Percentiles rank a stretch among this genome's conserved stretches.
These are phyloP conservation scores for Piscicola geometra DNA, from an alignment of 2,888 invertebrate species.

Conservation along the genomic window DNA sequence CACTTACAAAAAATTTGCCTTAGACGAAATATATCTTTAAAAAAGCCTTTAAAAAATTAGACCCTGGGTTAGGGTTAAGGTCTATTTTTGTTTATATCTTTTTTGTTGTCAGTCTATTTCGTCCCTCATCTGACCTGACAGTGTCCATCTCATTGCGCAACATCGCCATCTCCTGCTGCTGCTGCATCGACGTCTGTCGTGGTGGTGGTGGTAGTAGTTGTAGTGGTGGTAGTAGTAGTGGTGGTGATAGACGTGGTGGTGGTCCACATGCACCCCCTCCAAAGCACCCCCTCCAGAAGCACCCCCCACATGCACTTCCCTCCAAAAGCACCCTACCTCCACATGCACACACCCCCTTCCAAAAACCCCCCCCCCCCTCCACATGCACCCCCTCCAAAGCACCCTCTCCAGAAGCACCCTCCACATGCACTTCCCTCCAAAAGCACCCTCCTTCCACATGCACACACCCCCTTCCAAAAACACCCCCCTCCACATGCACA, in stretches of 20 bases:
- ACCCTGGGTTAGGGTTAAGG: too few relatives aligned
- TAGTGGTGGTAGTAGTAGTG: too few relatives aligned
- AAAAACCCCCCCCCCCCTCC: neutral
- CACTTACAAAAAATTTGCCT: too few relatives aligned
- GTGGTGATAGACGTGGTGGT: too few relatives aligned
- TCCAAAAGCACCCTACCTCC: neutral
- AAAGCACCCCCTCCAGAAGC: neutral
- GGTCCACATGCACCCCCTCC: neutral
- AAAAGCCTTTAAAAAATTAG: too few relatives aligned
- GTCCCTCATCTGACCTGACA: slow-evolving; percentile 59
- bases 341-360: neutral
- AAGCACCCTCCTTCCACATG: neutral
- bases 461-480: neutral
- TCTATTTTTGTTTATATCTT: too few relatives aligned
- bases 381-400: neutral
- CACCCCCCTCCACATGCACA: neutral
- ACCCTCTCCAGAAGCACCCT: neutral
- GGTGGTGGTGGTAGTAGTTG: too few relatives aligned
- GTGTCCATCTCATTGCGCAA: slow-evolving; percentile 58
- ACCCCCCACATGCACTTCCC: neutral
- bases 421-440: neutral
- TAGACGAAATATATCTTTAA: too few relatives aligned
- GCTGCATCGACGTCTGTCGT: slow-evolving; percentile 47
- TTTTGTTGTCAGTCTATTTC: too few relatives aligned
- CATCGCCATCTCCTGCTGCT: slow-evolving; percentile 56